A percentile compares a stretch with the other conserved stretches of the same genome.
phyloP scores from a whole-genome alignment of 2,797 vertebrate genomes.

The Onychomys arenicola region DNA sequence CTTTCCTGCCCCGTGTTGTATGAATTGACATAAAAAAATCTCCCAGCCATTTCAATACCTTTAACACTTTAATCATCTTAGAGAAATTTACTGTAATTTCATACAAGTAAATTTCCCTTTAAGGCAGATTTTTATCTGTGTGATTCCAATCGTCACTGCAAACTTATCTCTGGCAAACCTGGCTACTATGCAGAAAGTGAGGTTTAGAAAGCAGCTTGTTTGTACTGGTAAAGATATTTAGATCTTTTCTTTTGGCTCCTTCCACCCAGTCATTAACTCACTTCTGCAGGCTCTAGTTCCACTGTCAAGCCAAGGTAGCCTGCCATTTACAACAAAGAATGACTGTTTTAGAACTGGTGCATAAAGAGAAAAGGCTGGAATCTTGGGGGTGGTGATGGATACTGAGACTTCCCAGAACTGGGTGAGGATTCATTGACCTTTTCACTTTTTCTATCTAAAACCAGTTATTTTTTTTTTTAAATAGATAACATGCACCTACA shows the following conservation, averaged over 20 bases:
- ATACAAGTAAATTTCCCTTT: constrained; percentile 25
- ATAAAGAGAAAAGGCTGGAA: neutral
- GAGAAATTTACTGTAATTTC: constrained; percentile 37
- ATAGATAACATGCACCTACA: neutral
- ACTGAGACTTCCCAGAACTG: neutral
- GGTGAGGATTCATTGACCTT: neutral
- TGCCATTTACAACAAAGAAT: constrained; percentile 25
- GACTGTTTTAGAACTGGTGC: neutral
- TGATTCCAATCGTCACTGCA: constrained; percentile 46
- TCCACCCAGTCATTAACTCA: constrained; percentile 62
- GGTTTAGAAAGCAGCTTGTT: constrained; percentile 33
- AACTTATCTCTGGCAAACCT: neutral
- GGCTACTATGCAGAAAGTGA: constrained; percentile 52
- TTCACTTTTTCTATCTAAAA: constrained; percentile 42
- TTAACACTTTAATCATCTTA: constrained; percentile 22
- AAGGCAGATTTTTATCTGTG: constrained; percentile 31
- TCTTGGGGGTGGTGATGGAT: neutral
- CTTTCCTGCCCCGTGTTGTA: neutral
- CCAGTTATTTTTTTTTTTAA: neutral
- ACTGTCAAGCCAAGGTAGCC: neutral
- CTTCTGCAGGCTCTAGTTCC: constrained; percentile 15
- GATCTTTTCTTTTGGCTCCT: constrained; percentile 49
- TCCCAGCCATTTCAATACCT: neutral
- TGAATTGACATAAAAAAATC: constrained; percentile 12
- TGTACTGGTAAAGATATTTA: constrained; percentile 54